Conservation (phyloP, 2,113 vertebrate species). For the Petrocephalus zakoni region DNA sequence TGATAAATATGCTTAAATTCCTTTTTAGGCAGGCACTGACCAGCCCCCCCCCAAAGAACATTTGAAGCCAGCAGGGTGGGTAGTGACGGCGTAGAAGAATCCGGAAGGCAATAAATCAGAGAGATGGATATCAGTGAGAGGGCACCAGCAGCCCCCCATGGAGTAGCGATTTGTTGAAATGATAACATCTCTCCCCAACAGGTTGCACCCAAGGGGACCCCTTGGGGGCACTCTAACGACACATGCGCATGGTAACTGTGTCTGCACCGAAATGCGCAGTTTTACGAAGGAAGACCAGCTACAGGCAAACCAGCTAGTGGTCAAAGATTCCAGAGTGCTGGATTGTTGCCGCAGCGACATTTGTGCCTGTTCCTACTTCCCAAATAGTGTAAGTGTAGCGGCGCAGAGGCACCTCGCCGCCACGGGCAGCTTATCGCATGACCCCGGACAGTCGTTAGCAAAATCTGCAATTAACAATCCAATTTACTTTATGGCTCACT, state of each 20-base stretch:
- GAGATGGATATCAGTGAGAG: conserved; percentile 27
- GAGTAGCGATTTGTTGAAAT: conserved; percentile 40
- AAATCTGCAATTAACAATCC: conserved; percentile 62
- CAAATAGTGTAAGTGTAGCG: conserved; percentile 32
- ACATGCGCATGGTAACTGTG: conserved; percentile 52
- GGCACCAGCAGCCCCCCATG: conserved; percentile 16
- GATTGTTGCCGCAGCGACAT: background rate
- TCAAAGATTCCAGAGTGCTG: background rate
- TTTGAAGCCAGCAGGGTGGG: conserved; percentile 19
- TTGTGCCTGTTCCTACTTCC: background rate
- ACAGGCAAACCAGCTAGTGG: conserved; percentile 33
- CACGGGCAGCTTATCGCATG: conserved; percentile 53
- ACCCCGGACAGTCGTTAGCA: conserved; percentile 61
- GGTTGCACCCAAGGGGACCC: conserved; percentile 48
- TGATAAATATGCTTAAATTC: conserved; percentile 9
- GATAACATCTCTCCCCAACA: conserved; percentile 46
- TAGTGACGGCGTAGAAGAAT: conserved; percentile 32
- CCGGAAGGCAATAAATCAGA: conserved; percentile 21
- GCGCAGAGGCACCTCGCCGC: conserved; percentile 54
- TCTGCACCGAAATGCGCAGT: conserved; percentile 52
- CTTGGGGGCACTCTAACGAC: conserved; percentile 53
- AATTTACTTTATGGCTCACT: conserved; percentile 68
- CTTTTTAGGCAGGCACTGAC: conserved; percentile 20
- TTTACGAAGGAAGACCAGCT: conserved; percentile 15
- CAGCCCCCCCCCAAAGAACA: conserved; percentile 18